phyloP scores from a whole-genome alignment of 2,888 invertebrate species.

The Euphydryas editha region DNA sequence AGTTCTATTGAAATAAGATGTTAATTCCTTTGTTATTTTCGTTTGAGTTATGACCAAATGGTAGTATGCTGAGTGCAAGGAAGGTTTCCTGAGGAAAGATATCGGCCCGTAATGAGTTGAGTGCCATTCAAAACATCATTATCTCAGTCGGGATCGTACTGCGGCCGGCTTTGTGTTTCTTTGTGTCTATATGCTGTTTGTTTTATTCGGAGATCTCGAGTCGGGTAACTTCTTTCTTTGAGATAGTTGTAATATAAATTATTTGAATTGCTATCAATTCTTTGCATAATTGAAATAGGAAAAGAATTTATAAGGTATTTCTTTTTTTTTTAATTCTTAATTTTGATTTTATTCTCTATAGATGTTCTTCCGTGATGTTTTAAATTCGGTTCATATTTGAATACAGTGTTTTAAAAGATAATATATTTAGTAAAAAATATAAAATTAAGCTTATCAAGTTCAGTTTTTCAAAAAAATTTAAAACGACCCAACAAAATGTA shows the following conservation, averaged over 20 bases:
- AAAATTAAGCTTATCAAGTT: no score
- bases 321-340: neutral
- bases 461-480: no score
- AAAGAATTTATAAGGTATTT: neutral
- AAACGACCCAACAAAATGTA: no score
- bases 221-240: constrained; percentile 9
- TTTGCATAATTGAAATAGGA: neutral
- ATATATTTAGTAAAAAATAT: no score
- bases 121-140: constrained; percentile 78
- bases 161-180: constrained; percentile 43
- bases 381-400: no score
- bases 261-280: constrained; percentile 3
- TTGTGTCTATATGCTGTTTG: constrained; percentile 35
- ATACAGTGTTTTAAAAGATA: no score
- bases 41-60: constrained; percentile 51
- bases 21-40: constrained; percentile 44
- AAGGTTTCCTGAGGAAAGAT: constrained; percentile 72
- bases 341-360: no score
- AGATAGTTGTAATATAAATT: constrained; percentile 7
- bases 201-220: constrained; percentile 35
- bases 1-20: neutral
- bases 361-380: no score
- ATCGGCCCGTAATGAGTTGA: constrained; percentile 78
- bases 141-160: constrained; percentile 64
- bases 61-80: constrained; percentile 52